A percentile compares a stretch with the other conserved stretches of the same genome.
These are phyloP conservation scores for Mugil cephalus DNA, from an alignment of 2,113 vertebrate species.

Conservation along the genomic window DNA sequence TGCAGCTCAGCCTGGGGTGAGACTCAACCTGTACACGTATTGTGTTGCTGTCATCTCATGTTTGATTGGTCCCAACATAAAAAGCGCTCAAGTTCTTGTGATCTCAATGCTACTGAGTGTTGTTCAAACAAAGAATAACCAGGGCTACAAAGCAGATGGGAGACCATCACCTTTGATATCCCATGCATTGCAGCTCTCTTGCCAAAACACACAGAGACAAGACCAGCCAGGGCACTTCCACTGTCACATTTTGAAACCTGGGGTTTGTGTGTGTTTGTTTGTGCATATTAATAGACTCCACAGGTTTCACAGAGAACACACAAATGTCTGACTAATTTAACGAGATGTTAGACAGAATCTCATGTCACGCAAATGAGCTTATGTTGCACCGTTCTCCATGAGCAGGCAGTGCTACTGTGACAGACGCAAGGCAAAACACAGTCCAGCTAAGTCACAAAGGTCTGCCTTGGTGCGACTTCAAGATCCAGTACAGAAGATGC, in stretches of 20 bases:
- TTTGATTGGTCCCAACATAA: constrained; percentile 54
- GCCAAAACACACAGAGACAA: neutral
- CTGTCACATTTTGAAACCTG: neutral
- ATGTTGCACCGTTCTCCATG: neutral
- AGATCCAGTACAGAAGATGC: neutral
- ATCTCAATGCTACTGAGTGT: constrained; percentile 31
- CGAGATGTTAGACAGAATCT: too few relatives aligned
- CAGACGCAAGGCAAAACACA: neutral
- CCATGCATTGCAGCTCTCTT: neutral
- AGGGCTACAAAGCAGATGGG: constrained; percentile 51
- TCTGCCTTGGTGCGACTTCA: neutral
- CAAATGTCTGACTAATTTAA: too few relatives aligned
- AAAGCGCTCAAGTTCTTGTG: constrained; percentile 51
- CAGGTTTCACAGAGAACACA: too few relatives aligned
- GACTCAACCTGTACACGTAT: constrained; percentile 32
- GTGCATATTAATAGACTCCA: neutral
- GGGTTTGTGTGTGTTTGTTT: neutral
- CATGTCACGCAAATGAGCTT: neutral
- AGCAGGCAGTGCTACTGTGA: neutral
- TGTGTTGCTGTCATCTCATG: constrained; percentile 51
- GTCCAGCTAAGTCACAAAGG: neutral
- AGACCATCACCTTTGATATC: constrained; percentile 5
- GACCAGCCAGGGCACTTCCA: neutral
- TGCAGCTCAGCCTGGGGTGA: constrained; percentile 10
- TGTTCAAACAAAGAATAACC: constrained; percentile 54